Evolutionary conservation across 2,888 invertebrate species (phyloP).

Genomic region (Rambutsinella grinnellia): DNA sequence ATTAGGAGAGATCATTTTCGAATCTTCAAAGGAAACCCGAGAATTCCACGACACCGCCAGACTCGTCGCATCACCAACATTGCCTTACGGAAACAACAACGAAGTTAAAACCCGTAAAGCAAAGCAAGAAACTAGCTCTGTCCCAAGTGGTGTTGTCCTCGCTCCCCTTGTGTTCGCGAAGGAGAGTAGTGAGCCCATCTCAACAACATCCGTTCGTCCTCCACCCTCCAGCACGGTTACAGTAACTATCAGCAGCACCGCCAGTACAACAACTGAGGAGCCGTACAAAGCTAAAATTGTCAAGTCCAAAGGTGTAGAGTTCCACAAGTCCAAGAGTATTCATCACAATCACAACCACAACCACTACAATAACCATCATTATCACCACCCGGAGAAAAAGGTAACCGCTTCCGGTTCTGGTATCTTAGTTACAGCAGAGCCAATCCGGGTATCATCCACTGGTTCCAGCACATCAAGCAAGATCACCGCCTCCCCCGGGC

Average conservation of each 20-base stretch:
- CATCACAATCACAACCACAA: constrained; percentile 22
- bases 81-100: neutral
- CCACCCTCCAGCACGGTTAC: constrained; percentile 23
- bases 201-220: constrained; percentile 13
- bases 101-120: constrained; percentile 26
- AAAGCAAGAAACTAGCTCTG: constrained; percentile 28
- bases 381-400: constrained; percentile 15
- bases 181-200: constrained; percentile 26
- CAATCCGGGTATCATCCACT: no score
- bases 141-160: constrained; percentile 28
- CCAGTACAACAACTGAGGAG: constrained; percentile 29
- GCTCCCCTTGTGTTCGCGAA: constrained; percentile 37
- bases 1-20: constrained; percentile 43
- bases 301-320: constrained; percentile 22
- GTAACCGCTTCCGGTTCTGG: neutral
- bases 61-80: neutral
- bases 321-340: constrained; percentile 36
- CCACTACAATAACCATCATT: constrained; percentile 22
- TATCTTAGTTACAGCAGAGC: no score
- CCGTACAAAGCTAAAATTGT: constrained; percentile 26
- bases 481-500: constrained; percentile 7
- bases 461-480: constrained; percentile 1
- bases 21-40: constrained; percentile 47
- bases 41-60: constrained; percentile 49
- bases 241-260: constrained; percentile 17